phyloP scores from a whole-genome alignment of 2,797 vertebrate species.

The Choloepus didactylus region DNA sequence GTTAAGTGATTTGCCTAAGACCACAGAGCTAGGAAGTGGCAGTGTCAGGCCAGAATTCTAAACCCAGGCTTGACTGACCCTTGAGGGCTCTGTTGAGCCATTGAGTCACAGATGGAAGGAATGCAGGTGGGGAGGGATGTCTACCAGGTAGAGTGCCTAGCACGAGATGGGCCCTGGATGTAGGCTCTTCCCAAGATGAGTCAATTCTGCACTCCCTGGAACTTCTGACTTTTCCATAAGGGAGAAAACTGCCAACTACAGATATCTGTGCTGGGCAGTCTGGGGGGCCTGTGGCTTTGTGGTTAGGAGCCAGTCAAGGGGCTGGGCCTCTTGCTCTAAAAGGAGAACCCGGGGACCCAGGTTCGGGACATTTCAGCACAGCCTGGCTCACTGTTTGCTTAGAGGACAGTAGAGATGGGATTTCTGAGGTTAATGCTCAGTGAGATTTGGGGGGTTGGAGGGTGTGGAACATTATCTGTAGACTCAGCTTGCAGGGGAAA shows the following conservation, averaged over 20 bases:
- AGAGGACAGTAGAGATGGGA: background rate
- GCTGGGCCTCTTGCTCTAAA: background rate
- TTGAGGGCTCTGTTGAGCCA: fast-evolving
- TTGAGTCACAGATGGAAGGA: background rate
- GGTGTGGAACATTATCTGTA: background rate
- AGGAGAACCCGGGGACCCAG: background rate
- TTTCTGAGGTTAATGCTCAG: conserved; percentile 55
- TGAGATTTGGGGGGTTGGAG: background rate
- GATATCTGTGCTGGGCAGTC: background rate
- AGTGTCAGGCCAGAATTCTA: background rate
- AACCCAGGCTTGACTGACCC: too few relatives aligned
- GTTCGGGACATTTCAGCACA: background rate
- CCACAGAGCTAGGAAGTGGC: background rate
- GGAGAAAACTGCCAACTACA: background rate
- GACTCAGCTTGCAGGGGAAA: conserved; percentile 56
- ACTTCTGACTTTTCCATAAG: background rate
- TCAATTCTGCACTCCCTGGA: background rate
- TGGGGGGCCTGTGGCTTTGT: background rate
- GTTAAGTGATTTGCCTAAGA: background rate
- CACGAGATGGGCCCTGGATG: fast-evolving
- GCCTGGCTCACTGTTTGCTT: background rate
- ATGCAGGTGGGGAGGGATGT: fast-evolving
- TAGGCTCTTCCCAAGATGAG: background rate
- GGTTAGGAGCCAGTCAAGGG: background rate
- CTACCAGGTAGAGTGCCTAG: fast-evolving